Evolutionary conservation across 2,888 invertebrate species (phyloP), one percentile per base, ranked within the genome.

Genomic region (Amphimallon solstitiale): DNA sequence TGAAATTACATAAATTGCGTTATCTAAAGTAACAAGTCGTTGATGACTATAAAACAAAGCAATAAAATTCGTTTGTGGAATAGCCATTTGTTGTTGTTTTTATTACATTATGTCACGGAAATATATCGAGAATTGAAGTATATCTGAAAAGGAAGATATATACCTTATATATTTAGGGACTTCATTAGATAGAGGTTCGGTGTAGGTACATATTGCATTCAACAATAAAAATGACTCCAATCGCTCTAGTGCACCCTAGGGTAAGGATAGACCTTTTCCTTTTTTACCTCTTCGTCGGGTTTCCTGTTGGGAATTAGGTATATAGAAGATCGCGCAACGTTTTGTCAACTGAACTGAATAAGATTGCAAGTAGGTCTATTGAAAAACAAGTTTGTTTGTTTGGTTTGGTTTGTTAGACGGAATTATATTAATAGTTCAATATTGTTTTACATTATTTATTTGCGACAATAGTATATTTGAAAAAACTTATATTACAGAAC

Each of bases 151-250:
- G 43, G 12, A 43, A 40, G 4, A 38, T 59, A 43, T n/a, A n/a
- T n/a, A n/a, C n/a, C n/a, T n/a, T n/a, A n/a, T n/a, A n/a, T 59
- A 54, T 37, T 21, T 5, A 7, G 43, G 43, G 29, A 9, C 15
- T 14, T 29, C 56, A 59, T 59, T 40, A 54, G 38, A 19, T 21
- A 54, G 38, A 40, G 54, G 19, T 38, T 40, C 38, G 38, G n/a
- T 21, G 56, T 34, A 43, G 7, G 34, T 7, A 59, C 56, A 40
- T 40, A 59, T 59, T 59, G 56, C 34, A 43, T 43, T 59, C 43
- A 29, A 56, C 29, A 43, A 40, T 29, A 59, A 9, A 29, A 59
- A 9, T 29, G 38, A 23, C 29, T 43, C 29, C 29, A 34, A 17
- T 59, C 14, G 43, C 3, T 40, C 43, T 43, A 43, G 29, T 43